Evolutionary conservation across 1,140 invertebrate genomes (phyloP).

Genomic region (Oedothorax gibbosus): DNA sequence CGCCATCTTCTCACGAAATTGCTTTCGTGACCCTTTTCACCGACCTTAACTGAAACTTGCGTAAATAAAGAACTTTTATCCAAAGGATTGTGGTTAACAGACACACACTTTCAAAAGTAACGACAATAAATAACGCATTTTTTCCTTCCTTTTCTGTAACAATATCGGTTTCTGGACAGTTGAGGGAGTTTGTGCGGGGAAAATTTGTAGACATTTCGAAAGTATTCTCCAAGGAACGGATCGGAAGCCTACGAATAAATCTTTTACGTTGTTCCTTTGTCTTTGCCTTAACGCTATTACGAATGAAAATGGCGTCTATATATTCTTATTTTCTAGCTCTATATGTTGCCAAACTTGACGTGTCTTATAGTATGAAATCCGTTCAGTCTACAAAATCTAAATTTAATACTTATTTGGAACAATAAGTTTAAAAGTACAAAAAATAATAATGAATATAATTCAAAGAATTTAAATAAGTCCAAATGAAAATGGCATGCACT

Average conservation of each 20-base stretch:
- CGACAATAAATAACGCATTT: neutral
- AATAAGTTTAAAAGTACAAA: neutral
- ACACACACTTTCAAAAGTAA: neutral
- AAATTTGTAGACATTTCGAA: neutral
- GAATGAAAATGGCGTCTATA: neutral
- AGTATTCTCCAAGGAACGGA: neutral
- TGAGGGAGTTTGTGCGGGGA: neutral
- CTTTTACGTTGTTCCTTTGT: neutral
- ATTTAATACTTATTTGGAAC: neutral
- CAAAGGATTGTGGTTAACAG: neutral
- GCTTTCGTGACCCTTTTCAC: neutral
- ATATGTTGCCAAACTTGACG: neutral
- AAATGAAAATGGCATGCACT: too few relatives aligned
- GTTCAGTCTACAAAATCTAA: neutral
- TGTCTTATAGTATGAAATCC: neutral
- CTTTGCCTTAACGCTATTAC: neutral
- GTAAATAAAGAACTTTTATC: neutral
- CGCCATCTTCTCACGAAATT: slow-evolving; percentile 8
- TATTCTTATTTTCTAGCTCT: neutral
- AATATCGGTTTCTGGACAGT: neutral
- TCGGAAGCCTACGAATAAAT: neutral
- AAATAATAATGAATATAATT: neutral
- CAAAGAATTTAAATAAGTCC: too few relatives aligned
- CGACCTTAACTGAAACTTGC: neutral
- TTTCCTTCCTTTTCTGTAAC: neutral